Conservation (phyloP, 2,797 vertebrate species). For the Cuculus canorus region DNA sequence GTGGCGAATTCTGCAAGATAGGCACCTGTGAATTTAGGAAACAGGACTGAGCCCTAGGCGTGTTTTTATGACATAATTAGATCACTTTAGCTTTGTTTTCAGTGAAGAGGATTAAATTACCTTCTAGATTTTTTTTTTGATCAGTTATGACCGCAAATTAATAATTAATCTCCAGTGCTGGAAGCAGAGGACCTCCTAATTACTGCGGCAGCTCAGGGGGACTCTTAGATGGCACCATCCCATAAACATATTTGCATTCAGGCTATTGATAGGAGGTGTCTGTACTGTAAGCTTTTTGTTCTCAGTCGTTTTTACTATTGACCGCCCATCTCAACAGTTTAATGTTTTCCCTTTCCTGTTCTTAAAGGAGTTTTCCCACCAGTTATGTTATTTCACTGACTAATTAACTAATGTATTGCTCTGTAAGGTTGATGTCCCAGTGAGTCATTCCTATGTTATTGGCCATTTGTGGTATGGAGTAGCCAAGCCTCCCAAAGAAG, state of each 20-base stretch:
- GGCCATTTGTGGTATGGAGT: not conserved
- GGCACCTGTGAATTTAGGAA: not conserved
- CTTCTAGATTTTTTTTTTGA: not conserved
- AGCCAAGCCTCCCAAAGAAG: not conserved
- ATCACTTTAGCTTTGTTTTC: conserved; percentile 21
- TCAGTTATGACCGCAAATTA: not conserved
- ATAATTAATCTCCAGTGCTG: not conserved
- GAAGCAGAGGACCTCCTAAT: not conserved
- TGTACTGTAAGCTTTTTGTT: not conserved
- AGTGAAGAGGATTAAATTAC: conserved; percentile 1
- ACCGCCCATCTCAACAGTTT: fast-evolving
- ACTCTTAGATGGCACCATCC: not conserved
- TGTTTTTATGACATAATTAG: conserved; percentile 8
- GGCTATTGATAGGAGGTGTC: not conserved
- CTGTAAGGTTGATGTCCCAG: not conserved
- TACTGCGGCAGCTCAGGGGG: not conserved
- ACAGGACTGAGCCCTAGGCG: not conserved
- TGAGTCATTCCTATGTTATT: not conserved
- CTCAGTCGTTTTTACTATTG: not conserved
- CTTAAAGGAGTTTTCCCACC: not conserved
- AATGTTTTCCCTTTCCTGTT: not conserved
- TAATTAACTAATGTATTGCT: not conserved
- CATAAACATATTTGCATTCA: not conserved
- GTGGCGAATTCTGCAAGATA: not conserved
- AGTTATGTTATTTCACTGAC: not conserved